These are phyloP conservation scores for Teleogryllus occipitalis DNA, from an alignment of 1,140 invertebrate genomes.

Conservation along the genomic window DNA sequence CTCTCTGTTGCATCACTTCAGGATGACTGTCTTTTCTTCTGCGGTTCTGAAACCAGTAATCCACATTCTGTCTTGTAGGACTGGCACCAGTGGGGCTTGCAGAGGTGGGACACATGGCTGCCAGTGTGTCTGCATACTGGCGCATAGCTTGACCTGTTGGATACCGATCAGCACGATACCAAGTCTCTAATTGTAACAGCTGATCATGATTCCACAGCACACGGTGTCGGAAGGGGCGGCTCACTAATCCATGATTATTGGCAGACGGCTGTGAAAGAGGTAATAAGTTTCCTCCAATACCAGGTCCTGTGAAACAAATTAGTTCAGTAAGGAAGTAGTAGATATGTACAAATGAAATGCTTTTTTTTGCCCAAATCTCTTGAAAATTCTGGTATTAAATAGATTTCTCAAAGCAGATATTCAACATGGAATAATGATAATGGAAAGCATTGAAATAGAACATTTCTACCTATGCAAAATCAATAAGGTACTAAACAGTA, in stretches of 20 bases:
- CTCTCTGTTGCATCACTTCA: slow-evolving; percentile 21
- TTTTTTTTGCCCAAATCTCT: no score
- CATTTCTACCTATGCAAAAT: no score
- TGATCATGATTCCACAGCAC: slow-evolving; percentile 23
- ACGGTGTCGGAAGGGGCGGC: slow-evolving; percentile 20
- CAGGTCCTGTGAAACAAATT: background rate
- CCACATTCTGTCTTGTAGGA: slow-evolving; percentile 24
- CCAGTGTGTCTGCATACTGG: slow-evolving; percentile 21
- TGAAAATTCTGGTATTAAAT: no score
- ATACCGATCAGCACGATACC: slow-evolving; percentile 22
- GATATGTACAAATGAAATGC: no score
- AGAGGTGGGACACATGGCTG: slow-evolving; percentile 2
- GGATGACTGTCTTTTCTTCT: slow-evolving; percentile 22
- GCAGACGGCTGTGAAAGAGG: background rate
- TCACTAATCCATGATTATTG: slow-evolving; percentile 12
- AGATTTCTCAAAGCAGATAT: no score
- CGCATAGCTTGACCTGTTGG: slow-evolving; percentile 20
- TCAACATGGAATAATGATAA: no score
- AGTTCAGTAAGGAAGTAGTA: background rate
- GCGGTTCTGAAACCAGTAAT: slow-evolving; percentile 26
- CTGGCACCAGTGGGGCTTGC: slow-evolving; percentile 9
- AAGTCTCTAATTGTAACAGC: slow-evolving; percentile 21
- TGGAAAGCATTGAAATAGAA: no score
- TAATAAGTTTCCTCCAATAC: background rate
- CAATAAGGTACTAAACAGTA: no score